Percentiles rank a stretch among this genome's conserved stretches.
These are phyloP conservation scores for Cyphomyrmex costatus DNA, from an alignment of 1,140 invertebrate species.

Conservation along the genomic window DNA sequence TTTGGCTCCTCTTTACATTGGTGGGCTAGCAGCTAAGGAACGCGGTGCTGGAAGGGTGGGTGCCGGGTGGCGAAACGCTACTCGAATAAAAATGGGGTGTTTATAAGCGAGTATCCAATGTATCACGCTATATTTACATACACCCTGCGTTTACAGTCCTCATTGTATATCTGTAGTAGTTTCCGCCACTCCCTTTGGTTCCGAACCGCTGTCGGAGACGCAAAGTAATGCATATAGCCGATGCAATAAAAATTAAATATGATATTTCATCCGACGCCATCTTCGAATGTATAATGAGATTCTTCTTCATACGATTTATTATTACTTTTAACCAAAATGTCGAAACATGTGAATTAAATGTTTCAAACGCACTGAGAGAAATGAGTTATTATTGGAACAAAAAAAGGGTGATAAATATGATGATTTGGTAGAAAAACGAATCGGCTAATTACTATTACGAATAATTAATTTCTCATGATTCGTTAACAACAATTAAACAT, in stretches of 20 bases:
- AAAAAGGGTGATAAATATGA: too few relatives aligned
- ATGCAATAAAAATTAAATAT: constrained; percentile 87
- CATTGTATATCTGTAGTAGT: constrained; percentile 70
- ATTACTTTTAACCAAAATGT: neutral
- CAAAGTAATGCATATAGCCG: constrained; percentile 77
- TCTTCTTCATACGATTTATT: constrained; percentile 1
- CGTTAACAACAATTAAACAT: too few relatives aligned
- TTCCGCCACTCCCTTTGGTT: constrained; percentile 33
- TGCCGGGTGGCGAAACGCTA: constrained; percentile 79
- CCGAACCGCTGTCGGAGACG: constrained; percentile 55
- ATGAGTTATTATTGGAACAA: too few relatives aligned
- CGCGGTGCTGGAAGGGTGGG: constrained; percentile 47
- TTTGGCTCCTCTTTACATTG: constrained; percentile 64
- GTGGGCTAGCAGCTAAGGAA: constrained; percentile 71
- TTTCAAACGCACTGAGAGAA: neutral
- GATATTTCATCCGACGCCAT: constrained; percentile 77
- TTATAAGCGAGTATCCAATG: constrained; percentile 87
- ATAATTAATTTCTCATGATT: too few relatives aligned
- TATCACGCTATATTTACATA: constrained; percentile 87
- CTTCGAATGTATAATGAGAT: constrained; percentile 78
- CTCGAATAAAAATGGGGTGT: constrained; percentile 87
- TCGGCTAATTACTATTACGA: too few relatives aligned
- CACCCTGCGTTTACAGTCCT: constrained; percentile 75
- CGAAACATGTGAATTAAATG: neutral
- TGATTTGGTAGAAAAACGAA: too few relatives aligned